phyloP scores from a whole-genome alignment of 2,113 vertebrate species.

The Crotalus horridus region DNA sequence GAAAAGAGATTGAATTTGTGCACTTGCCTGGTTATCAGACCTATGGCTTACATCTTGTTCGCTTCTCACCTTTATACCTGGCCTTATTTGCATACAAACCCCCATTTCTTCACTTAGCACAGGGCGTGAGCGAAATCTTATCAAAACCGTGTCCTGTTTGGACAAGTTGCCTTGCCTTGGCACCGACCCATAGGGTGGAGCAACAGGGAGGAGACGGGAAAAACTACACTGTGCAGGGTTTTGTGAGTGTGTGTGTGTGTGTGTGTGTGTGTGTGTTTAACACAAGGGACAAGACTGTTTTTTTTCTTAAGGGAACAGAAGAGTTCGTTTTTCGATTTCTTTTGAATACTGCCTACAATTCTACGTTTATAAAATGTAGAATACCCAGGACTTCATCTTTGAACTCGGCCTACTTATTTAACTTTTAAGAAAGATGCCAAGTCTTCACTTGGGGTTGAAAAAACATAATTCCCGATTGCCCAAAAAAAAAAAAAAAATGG shows the following conservation, averaged over 20 bases:
- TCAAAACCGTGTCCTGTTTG: constrained; percentile 78
- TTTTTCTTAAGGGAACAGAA: constrained; percentile 58
- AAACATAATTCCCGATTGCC: not conserved
- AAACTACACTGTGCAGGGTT: constrained; percentile 68
- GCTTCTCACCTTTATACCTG: constrained; percentile 69
- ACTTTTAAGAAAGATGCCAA: constrained; percentile 16
- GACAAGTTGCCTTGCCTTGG: constrained; percentile 75
- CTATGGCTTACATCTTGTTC: constrained; percentile 43
- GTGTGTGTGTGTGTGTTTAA: constrained; percentile 39
- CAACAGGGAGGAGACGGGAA: constrained; percentile 72
- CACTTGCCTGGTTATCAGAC: constrained; percentile 5
- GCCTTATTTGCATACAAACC: constrained; percentile 71
- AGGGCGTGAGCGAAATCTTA: constrained; percentile 76
- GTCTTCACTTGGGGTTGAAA: not conserved
- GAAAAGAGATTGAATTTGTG: not conserved
- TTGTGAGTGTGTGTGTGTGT: constrained; percentile 15
- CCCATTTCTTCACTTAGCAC: constrained; percentile 69
- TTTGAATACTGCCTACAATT: constrained; percentile 50
- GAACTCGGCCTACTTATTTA: not conserved
- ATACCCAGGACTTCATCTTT: not conserved
- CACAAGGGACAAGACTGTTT: constrained; percentile 64
- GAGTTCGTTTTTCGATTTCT: constrained; percentile 67
- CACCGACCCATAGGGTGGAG: constrained; percentile 72
- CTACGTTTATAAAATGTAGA: constrained; percentile 48
- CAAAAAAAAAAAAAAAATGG: no score